Percentiles rank a stretch among this genome's conserved stretches.
phyloP scores from a whole-genome alignment of 2,888 invertebrate species.

The Mythimna impura region DNA sequence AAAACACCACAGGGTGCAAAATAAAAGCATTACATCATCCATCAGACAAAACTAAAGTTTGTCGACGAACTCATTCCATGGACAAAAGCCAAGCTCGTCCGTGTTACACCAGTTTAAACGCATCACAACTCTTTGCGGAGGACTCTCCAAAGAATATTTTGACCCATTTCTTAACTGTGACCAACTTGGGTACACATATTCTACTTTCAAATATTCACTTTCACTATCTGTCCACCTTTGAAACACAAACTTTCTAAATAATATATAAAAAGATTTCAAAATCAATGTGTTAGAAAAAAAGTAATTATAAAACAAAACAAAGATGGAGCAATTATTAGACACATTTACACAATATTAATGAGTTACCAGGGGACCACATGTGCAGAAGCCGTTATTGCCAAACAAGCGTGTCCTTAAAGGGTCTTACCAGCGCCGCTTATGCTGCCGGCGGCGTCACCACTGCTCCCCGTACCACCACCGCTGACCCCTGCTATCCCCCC shows the following conservation, averaged over 20 bases:
- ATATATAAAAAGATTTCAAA: too few species aligned
- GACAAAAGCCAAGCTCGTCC: constrained; percentile 41
- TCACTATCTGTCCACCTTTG: constrained; percentile 54
- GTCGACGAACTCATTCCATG: constrained; percentile 48
- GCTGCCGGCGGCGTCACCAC: background rate
- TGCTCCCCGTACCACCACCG: background rate
- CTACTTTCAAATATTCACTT: constrained; percentile 57
- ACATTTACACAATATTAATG: too few species aligned
- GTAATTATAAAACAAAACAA: too few species aligned
- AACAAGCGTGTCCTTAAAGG: too few species aligned
- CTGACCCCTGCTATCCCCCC: too few species aligned
- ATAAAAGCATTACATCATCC: background rate
- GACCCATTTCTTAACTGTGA: constrained; percentile 41
- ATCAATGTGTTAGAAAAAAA: too few species aligned
- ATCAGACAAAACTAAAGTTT: constrained; percentile 16
- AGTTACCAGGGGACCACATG: too few species aligned
- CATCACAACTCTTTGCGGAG: constrained; percentile 42
- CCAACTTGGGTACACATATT: constrained; percentile 50
- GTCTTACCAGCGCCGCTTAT: background rate
- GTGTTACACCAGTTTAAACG: constrained; percentile 46
- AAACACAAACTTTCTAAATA: constrained; percentile 44
- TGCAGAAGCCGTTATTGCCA: too few species aligned
- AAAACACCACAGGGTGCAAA: too few species aligned
- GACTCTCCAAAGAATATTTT: constrained; percentile 31
- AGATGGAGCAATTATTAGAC: too few species aligned